These are phyloP conservation scores for Dorcus hopei DNA, from an alignment of 2,888 invertebrate species.

Conservation along the genomic window DNA sequence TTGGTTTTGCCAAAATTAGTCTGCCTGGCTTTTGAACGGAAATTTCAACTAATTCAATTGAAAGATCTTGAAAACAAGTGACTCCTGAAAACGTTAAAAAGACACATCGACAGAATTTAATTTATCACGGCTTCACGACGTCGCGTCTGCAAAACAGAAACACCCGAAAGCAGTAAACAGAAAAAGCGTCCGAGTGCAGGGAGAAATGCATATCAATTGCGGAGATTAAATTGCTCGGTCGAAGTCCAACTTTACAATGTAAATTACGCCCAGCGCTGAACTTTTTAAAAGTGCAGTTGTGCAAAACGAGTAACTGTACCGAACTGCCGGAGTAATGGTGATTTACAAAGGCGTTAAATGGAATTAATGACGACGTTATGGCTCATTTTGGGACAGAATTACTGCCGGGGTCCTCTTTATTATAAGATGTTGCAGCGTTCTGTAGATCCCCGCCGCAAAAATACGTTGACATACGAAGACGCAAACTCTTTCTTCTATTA, in stretches of 20 bases:
- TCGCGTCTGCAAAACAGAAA: no score
- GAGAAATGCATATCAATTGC: conserved; percentile 21
- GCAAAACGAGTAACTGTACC: conserved; percentile 26
- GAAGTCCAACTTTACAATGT: conserved; percentile 22
- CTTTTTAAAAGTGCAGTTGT: conserved; percentile 31
- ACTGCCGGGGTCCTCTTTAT: conserved; percentile 29
- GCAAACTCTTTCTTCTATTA: no score
- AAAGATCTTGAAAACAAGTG: no score
- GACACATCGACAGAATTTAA: no score
- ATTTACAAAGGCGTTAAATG: conserved; percentile 40
- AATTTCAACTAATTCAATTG: no score
- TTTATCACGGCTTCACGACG: no score
- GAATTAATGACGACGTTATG: conserved; percentile 38
- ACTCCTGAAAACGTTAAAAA: no score
- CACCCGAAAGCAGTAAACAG: neutral
- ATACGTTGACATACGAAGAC: no score
- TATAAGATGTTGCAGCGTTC: conserved; percentile 23
- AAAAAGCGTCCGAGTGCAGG: neutral
- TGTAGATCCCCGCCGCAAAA: neutral
- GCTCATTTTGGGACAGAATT: conserved; percentile 30
- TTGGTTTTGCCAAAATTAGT: no score
- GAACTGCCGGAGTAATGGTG: conserved; percentile 36
- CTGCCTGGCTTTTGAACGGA: no score
- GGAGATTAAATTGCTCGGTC: conserved; percentile 20
- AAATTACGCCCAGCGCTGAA: conserved; percentile 21